Evolutionary conservation across 1,140 invertebrate species (phyloP), one percentile per base, ranked within the genome.

Genomic region (Psix sp.): DNA sequence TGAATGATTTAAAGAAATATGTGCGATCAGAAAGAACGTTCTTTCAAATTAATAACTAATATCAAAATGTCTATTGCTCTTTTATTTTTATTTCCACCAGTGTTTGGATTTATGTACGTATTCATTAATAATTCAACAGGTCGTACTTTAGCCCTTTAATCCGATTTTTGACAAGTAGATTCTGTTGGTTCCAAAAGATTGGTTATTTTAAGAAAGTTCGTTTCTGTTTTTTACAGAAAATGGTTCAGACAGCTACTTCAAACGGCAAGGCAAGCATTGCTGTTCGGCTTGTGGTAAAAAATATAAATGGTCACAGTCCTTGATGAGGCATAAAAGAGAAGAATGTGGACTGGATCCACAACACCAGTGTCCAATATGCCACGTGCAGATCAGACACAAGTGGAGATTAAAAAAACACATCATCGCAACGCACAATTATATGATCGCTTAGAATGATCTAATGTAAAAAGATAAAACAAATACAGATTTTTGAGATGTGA

Each of bases 291-390:
- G 89, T 54, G 88, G 88, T 26, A 88, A 88, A 57, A 79, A 83
- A 31, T 90, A 89, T 75, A 86, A 80, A 48, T 88, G 86, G 79
- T 81, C 85, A 72, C 86, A 87, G 16, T 89, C 88, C 1, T 75
- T 90, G 42, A 77, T 86, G 20, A 82, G 88, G 13, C 89, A 90
- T 66, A 77, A 85, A 57, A 81, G 85, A 10, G 88, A 89, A 48
- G 88, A 89, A 36, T 89, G 89, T 43, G 85, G 86, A 0, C 80
- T 84, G 56, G 80, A 74, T 15, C 87, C 85, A 2, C 84, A 87
- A 17, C 80, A 86, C 36, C 35, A 54, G 52, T 88, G 88, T 51
- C 76, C 79, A 7, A 35, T 84, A 17, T 87, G 85, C 43, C 77
- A 81, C 18, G 33, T 68, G 2, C 80, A 56, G 39, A 85, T 87